These are phyloP conservation scores for Caprella mutica DNA, from an alignment of 2,888 invertebrate species.

Conservation along the genomic window DNA sequence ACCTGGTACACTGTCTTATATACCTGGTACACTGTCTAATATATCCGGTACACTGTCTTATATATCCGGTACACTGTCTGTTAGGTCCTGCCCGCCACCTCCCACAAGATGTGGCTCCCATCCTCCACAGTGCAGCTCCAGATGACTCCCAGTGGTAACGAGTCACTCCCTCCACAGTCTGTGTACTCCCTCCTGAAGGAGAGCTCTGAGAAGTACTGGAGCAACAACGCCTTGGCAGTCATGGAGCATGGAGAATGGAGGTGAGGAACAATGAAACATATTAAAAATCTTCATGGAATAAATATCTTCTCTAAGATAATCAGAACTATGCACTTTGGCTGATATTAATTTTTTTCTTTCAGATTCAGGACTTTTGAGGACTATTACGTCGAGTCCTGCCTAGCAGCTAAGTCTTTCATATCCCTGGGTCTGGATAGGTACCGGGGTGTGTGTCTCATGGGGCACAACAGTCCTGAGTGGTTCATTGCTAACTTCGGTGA, in stretches of 20 bases:
- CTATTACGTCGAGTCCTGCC: slow-evolving; percentile 37
- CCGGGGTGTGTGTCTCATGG: slow-evolving; percentile 74
- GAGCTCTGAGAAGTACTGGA: slow-evolving; percentile 53
- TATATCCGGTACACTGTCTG: too few relatives aligned
- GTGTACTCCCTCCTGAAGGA: slow-evolving; percentile 59
- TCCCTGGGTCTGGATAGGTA: slow-evolving; percentile 67
- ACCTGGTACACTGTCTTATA: too few relatives aligned
- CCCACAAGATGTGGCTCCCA: slow-evolving; percentile 39
- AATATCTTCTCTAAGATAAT: too few relatives aligned
- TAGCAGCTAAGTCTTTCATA: slow-evolving; percentile 70
- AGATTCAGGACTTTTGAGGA: slow-evolving; percentile 25
- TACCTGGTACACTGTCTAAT: too few relatives aligned
- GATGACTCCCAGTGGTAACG: slow-evolving; percentile 15
- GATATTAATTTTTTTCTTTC: not conserved
- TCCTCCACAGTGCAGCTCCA: slow-evolving; percentile 55
- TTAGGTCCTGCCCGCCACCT: slow-evolving; percentile 18
- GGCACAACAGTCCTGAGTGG: slow-evolving; percentile 89
- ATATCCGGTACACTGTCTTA: too few relatives aligned
- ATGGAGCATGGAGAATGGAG: slow-evolving; percentile 44
- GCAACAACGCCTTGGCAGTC: slow-evolving; percentile 51
- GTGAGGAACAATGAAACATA: too few relatives aligned
- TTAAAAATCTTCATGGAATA: too few relatives aligned
- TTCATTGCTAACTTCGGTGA: slow-evolving; percentile 62
- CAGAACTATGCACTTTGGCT: too few relatives aligned
- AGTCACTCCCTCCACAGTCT: slow-evolving; percentile 49